Evolutionary conservation across 2,797 vertebrate species (phyloP).

Genomic region (Pantherophis vulpinus): DNA sequence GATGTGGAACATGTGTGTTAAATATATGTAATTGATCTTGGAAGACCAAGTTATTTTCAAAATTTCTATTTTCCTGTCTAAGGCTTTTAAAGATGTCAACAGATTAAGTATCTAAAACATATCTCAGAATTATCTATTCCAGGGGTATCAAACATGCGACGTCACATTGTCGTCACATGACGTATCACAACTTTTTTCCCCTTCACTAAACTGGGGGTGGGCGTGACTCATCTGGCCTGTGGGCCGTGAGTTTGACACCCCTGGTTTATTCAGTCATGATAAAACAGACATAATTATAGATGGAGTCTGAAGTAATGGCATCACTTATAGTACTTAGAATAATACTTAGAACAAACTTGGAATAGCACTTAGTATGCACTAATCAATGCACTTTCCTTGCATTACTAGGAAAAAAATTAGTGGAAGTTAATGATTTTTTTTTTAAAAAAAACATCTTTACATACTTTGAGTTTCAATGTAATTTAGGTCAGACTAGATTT

Average conservation of each 20-base stretch:
- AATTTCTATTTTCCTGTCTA: neutral
- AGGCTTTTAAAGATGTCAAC: constrained; percentile 8
- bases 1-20: neutral
- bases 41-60: neutral
- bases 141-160: neutral
- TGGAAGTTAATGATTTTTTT: neutral
- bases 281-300: neutral
- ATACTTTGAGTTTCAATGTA: neutral
- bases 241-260: too few species aligned
- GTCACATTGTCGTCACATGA: too few species aligned
- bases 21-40: neutral
- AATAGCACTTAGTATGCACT: neutral
- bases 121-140: neutral
- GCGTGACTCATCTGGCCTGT: too few species aligned
- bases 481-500: neutral
- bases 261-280: too few species aligned
- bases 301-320: neutral
- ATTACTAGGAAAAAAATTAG: neutral
- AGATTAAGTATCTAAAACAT: neutral
- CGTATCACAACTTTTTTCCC: too few species aligned
- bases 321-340: neutral
- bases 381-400: neutral
- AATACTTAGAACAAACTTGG: neutral
- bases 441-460: too few species aligned
- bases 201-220: too few species aligned